These are phyloP conservation scores for Phocides pigmalion DNA, from an alignment of 1,140 invertebrate species.

Conservation along the genomic window DNA sequence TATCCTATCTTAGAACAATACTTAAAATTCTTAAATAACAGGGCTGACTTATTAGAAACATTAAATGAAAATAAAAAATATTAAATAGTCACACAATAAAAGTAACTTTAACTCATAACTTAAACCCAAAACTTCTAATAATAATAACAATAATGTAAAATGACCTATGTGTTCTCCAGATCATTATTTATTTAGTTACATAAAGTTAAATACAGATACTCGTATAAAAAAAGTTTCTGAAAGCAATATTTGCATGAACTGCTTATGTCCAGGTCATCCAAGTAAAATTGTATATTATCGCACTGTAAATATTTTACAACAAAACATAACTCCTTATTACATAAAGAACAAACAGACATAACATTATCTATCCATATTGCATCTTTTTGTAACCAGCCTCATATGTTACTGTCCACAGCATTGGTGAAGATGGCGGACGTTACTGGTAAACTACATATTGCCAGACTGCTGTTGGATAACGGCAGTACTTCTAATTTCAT, in stretches of 20 bases:
- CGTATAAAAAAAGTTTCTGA: conserved; percentile 35
- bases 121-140: no score
- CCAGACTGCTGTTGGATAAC: conserved; percentile 41
- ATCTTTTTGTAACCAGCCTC: conserved; percentile 11
- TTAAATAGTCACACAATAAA: no score
- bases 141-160: neutral
- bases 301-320: conserved; percentile 34
- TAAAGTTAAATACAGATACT: conserved; percentile 27
- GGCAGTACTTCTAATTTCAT: conserved; percentile 43
- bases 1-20: conserved; percentile 17
- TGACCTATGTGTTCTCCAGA: conserved; percentile 37
- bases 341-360: neutral
- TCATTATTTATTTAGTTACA: conserved; percentile 42
- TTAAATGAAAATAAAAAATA: no score
- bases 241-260: conserved; percentile 41
- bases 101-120: no score
- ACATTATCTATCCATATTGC: conserved; percentile 12
- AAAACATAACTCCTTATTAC: conserved; percentile 28
- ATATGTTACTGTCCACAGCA: conserved; percentile 43
- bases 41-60: no score
- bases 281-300: conserved; percentile 35
- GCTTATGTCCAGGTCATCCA: conserved; percentile 39
- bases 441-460: conserved; percentile 28
- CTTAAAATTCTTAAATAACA: no score
- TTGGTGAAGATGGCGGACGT: conserved; percentile 38